Conservation (phyloP, 2,113 vertebrate genomes). For the Seriola dumerili region DNA sequence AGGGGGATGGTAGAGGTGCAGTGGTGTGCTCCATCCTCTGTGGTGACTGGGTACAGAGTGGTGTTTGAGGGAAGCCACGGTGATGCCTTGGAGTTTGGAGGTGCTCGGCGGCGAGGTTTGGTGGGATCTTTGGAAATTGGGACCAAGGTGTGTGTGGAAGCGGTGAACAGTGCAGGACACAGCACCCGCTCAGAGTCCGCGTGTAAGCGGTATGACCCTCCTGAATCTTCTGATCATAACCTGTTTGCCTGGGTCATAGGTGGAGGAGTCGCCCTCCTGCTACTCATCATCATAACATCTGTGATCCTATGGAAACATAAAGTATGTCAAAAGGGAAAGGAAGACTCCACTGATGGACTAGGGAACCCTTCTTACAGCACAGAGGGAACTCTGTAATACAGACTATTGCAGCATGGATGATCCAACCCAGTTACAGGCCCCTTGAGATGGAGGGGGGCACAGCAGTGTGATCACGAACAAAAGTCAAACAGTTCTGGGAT, state of each 20-base stretch:
- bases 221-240: background rate
- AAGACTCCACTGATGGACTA: conserved; percentile 65
- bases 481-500: background rate
- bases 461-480: background rate
- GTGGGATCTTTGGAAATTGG: conserved; percentile 72
- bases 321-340: conserved; percentile 56
- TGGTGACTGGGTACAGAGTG: conserved; percentile 78
- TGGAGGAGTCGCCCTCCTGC: conserved; percentile 70
- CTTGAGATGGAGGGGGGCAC: too few species aligned
- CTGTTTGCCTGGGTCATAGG: conserved; percentile 60
- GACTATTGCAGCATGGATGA: background rate
- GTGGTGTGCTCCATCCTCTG: conserved; percentile 85
- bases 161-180: conserved; percentile 74
- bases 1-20: conserved; percentile 66
- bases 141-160: conserved; percentile 82
- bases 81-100: conserved; percentile 29
- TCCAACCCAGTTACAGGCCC: background rate
- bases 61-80: conserved; percentile 44
- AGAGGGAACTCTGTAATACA: conserved; percentile 69
- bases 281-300: conserved; percentile 61
- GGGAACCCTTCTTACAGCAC: conserved; percentile 80
- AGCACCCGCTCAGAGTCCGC: conserved; percentile 70
- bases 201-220: conserved; percentile 66
- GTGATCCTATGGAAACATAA: conserved; percentile 68
- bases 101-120: conserved; percentile 41